These are phyloP conservation scores for Girardia tigrina DNA, from an alignment of 2,888 invertebrate genomes.

Conservation along the genomic window DNA sequence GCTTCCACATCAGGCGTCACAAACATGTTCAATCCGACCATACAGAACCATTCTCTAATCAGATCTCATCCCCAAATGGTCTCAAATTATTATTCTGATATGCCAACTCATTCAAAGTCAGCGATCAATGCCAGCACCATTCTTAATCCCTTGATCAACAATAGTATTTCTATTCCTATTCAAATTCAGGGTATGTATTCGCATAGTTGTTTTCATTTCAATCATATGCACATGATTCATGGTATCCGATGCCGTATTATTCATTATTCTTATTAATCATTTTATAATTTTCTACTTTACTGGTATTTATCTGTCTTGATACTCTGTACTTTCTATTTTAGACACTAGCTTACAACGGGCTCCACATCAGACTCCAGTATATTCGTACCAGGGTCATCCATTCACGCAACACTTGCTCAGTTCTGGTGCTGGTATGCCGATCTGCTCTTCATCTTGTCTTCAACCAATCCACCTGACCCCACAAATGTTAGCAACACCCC, in stretches of 20 bases:
- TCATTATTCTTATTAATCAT: too few species aligned
- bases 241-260: too few species aligned
- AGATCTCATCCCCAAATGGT: conserved; percentile 11
- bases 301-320: too few species aligned
- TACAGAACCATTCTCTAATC: neutral
- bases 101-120: neutral
- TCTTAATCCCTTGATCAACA: neutral
- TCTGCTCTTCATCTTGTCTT: neutral
- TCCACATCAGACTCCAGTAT: neutral
- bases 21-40: neutral
- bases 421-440: neutral
- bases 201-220: too few species aligned
- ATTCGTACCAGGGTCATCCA: neutral
- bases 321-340: too few species aligned
- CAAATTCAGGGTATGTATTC: neutral
- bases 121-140: conserved; percentile 13
- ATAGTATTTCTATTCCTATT: conserved; percentile 2
- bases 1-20: neutral
- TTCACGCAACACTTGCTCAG: neutral
- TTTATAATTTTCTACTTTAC: too few species aligned
- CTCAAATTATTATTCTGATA: neutral
- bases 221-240: too few species aligned
- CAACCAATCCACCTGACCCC: neutral
- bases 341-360: neutral
- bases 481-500: conserved; percentile 3